A percentile compares a stretch with the other conserved stretches of the same genome.
These are phyloP conservation scores for Sebastes melanostomus DNA, from an alignment of 2,797 vertebrate genomes.

Conservation along the genomic window DNA sequence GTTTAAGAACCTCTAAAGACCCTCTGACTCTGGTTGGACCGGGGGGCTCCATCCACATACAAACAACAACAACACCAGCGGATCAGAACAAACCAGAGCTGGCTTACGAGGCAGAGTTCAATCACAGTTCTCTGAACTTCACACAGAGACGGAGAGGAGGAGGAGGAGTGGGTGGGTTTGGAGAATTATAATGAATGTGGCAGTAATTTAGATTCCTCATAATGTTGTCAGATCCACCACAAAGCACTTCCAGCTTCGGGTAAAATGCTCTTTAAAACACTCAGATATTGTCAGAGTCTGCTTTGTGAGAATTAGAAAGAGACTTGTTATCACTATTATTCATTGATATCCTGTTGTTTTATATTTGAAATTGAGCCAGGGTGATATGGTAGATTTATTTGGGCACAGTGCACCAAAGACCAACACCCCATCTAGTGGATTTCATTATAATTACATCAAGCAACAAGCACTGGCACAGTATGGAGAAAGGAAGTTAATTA, in stretches of 20 bases:
- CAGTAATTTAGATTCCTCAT: slow-evolving; percentile 69
- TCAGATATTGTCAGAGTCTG: slow-evolving; percentile 13
- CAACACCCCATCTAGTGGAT: slow-evolving; percentile 68
- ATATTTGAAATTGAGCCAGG: background rate
- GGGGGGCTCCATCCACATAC: slow-evolving; percentile 2
- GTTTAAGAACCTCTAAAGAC: slow-evolving; percentile 42
- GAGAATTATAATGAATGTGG: slow-evolving; percentile 66
- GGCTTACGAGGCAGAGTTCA: slow-evolving; percentile 45
- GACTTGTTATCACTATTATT: background rate
- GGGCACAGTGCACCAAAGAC: background rate
- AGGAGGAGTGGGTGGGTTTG: slow-evolving; percentile 24
- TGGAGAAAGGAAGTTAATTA: slow-evolving; percentile 29
- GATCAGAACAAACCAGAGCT: slow-evolving; percentile 30
- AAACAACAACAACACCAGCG: slow-evolving; percentile 62
- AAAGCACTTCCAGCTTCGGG: slow-evolving; percentile 65
- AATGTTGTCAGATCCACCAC: slow-evolving; percentile 67
- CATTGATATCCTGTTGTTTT: background rate
- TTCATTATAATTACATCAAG: slow-evolving; percentile 25
- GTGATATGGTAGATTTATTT: background rate
- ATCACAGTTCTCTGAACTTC: slow-evolving; percentile 48
- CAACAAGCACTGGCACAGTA: background rate
- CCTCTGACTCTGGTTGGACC: slow-evolving; percentile 17
- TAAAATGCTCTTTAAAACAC: slow-evolving; percentile 21
- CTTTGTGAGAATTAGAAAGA: slow-evolving; percentile 4
- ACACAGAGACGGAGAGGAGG: background rate